Evolutionary conservation across 2,797 vertebrate genomes (phyloP), one percentile per base, ranked within the genome.

Genomic region (Brachymystax lenok): DNA sequence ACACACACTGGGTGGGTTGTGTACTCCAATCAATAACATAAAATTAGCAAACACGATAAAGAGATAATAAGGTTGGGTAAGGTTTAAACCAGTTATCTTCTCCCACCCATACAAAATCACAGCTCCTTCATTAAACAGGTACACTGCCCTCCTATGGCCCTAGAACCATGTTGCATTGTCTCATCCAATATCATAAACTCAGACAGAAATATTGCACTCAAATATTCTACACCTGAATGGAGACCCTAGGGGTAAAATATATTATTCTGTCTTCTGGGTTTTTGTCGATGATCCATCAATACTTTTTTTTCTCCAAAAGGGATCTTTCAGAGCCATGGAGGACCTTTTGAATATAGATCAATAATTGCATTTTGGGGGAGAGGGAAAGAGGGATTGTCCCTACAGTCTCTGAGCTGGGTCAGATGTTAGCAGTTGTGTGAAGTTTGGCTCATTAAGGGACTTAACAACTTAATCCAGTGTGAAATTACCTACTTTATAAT

Each of bases 261-360:
- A 66, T 5, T 17, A 66, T 66, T 66, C 4, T 16, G 24, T 66
- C 13, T 30, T 67, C 69, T 2, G 4, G 3, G 46, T 35, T 78
- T 82, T 24, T 19, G 73, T 88, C 83, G 78, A 84, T 83, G 81
- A 80, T 85, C 74, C 71, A 76, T 86, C 80, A 86, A 75, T 77
- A 74, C 56, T 68, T 78, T 68, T 78, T 82, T 76, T 77, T 87
- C 75, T 69, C 69, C 69, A 77, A 78, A 83, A 78, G 51, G 79
- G 78, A 85, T 74, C 76, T 69, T 63, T 74, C 79, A 74, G 71
- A 72, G 78, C 28, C 69, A 30, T 51, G 71, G 82, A 86, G 86
- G 79, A 85, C 83, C 80, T 64, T 89, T 89, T 77, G 91, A 90
- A 88, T 66, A 71, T 1, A 51, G 69, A 83, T 90, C 85, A 68